phyloP scores from a whole-genome alignment of 2,113 vertebrate genomes.

The Rhinoderma darwinii region DNA sequence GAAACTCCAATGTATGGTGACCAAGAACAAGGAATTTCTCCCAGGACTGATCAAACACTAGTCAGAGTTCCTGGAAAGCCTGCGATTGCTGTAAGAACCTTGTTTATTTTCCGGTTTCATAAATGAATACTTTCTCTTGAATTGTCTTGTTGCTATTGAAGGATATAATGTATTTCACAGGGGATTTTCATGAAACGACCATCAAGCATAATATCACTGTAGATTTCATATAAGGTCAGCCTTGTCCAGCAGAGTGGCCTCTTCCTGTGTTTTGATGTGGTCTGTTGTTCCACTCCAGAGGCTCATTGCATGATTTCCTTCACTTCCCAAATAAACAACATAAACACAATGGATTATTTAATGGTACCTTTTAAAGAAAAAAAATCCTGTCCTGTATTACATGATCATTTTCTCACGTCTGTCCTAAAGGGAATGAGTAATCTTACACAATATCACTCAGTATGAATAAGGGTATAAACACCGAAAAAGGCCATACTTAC shows the following conservation, averaged over 20 bases:
- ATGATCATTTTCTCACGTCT: conserved; percentile 3
- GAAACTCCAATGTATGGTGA: conserved; percentile 16
- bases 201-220: conserved; percentile 20
- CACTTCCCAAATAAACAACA: conserved; percentile 50
- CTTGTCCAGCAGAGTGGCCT: conserved; percentile 34
- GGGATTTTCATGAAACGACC: conserved; percentile 17
- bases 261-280: conserved; percentile 55
- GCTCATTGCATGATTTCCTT: conserved; percentile 46
- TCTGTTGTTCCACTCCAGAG: conserved; percentile 8
- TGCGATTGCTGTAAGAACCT: conserved; percentile 24
- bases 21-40: conserved; percentile 16
- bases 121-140: conserved; percentile 34
- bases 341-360: conserved; percentile 54
- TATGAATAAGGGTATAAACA: background rate
- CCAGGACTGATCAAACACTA: conserved; percentile 30
- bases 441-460: background rate
- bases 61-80: conserved; percentile 15
- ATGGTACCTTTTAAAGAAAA: conserved; percentile 1
- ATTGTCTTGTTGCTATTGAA: conserved; percentile 40
- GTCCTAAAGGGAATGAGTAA: background rate
- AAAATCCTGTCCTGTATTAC: conserved; percentile 2
- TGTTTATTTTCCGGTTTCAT: conserved; percentile 42
- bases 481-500: no score
- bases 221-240: conserved; percentile 11
- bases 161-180: conserved; percentile 42